Evolutionary conservation across 2,797 vertebrate species (phyloP), one percentile per base, ranked within the genome.

Genomic region (Anisognathus igniventris): DNA sequence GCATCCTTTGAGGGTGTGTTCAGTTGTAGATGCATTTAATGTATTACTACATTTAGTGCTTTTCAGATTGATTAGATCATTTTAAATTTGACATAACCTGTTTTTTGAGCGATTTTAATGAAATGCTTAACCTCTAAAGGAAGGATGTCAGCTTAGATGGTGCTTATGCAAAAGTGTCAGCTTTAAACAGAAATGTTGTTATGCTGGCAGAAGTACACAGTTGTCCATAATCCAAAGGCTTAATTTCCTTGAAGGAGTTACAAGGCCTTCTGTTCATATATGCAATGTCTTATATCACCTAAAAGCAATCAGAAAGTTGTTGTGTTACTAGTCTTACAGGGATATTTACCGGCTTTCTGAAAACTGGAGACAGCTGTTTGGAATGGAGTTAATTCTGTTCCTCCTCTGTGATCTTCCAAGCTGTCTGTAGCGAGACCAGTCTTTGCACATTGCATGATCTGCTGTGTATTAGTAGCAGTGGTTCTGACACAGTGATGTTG

Each of bases 401-500:
- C 14, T 74, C 9, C 39, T 83, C 50, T 8, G 0, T 22, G 30
- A 20, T 91, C 28, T 53, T 88, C 50, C 1, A 9, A 54, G 48
- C 48, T 70, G 45, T n/a, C 31, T 7, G 1, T 4, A 37, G 39
- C 2, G 6, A 79, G 67, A 51, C 24, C 30, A 28, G 35, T 23
- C 58, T 68, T 80, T 7, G 30, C 25, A 6, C 12, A 12, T 45
- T 2, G 1, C 24, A 0, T 0, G 0, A 39, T 50, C 35, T 88
- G 57, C 39, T 28, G 1, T 25, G n/a, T 53, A 3, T 28, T 47
- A 76, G 23, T 35, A 81, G 67, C 71, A 67, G 45, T 33, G 22
- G 17, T 22, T 71, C 42, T 42, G 47, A 45, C 62, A 28, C 21
- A 85, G 1, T 35, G 11, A 4, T 5, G 4, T 7, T 67, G 64